These are phyloP conservation scores for Leptonema lineaticorne DNA, from an alignment of 1,140 invertebrate species.

Conservation along the genomic window DNA sequence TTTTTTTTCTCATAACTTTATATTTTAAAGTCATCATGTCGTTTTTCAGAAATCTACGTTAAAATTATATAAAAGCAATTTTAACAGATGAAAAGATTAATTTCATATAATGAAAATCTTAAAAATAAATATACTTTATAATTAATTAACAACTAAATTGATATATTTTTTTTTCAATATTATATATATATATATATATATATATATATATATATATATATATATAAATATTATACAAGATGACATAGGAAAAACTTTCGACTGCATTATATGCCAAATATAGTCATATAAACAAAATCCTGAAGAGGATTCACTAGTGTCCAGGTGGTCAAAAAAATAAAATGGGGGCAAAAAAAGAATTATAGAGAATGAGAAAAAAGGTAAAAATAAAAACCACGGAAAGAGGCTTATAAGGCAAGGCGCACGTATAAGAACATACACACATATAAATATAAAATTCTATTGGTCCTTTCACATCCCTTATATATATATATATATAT, in stretches of 20 bases:
- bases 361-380: background rate
- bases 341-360: background rate
- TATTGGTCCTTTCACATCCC: background rate
- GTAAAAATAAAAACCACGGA: background rate
- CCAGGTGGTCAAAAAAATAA: constrained; percentile 3
- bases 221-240: background rate
- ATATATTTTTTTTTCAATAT: too few relatives aligned
- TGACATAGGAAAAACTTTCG: background rate
- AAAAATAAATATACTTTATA: too few relatives aligned
- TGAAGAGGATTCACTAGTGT: background rate
- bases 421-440: background rate
- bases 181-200: background rate
- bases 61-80: too few relatives aligned
- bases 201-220: background rate
- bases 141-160: too few relatives aligned
- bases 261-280: background rate
- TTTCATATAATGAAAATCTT: too few relatives aligned
- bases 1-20: too few relatives aligned
- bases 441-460: background rate
- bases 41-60: too few relatives aligned
- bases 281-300: background rate
- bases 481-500: too few relatives aligned
- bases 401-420: background rate
- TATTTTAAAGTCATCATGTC: too few relatives aligned
- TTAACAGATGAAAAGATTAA: too few relatives aligned